Evolutionary conservation across 2,888 invertebrate genomes (phyloP).

Genomic region (Drosophila tanythrix): DNA sequence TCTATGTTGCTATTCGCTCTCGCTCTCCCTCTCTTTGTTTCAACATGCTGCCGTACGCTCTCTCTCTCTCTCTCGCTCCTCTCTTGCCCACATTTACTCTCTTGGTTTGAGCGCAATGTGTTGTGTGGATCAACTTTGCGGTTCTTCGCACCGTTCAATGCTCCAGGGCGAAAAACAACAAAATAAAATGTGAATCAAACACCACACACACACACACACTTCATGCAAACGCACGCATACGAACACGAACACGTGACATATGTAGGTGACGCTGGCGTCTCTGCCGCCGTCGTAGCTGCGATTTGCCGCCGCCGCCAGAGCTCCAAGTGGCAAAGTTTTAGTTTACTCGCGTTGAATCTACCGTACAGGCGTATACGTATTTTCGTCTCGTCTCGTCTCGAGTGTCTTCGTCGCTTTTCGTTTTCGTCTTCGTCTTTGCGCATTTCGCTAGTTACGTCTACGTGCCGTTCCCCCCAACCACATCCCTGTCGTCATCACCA

Average conservation of each 20-base stretch:
- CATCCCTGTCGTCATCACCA: slow-evolving; percentile 9
- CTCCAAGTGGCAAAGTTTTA: slow-evolving; percentile 57
- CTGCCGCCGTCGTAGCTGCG: slow-evolving; percentile 54
- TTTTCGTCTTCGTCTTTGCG: slow-evolving; percentile 43
- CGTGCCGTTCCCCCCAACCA: slow-evolving; percentile 4
- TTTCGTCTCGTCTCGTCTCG: slow-evolving; percentile 54
- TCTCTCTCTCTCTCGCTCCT: not conserved
- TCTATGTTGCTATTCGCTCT: slow-evolving; percentile 2
- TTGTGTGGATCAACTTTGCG: slow-evolving; percentile 63
- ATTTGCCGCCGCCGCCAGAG: slow-evolving; percentile 23
- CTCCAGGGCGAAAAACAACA: slow-evolving; percentile 51
- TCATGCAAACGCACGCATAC: not conserved
- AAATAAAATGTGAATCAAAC: slow-evolving; percentile 40
- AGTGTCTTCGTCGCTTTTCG: slow-evolving; percentile 33
- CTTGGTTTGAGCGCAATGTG: slow-evolving; percentile 18
- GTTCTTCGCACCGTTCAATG: slow-evolving; percentile 68
- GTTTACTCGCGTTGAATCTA: slow-evolving; percentile 79
- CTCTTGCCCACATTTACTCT: slow-evolving; percentile 12
- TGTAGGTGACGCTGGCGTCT: slow-evolving; percentile 34
- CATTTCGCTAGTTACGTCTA: slow-evolving; percentile 55
- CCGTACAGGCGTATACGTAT: slow-evolving; percentile 77
- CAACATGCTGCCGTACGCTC: not conserved
- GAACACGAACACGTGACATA: slow-evolving; percentile 26
- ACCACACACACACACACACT: not conserved
- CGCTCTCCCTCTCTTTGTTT: slow-evolving; percentile 5